Evolutionary conservation across 2,797 vertebrate genomes (phyloP).

Genomic region (Melanotaenia trifasciata): DNA sequence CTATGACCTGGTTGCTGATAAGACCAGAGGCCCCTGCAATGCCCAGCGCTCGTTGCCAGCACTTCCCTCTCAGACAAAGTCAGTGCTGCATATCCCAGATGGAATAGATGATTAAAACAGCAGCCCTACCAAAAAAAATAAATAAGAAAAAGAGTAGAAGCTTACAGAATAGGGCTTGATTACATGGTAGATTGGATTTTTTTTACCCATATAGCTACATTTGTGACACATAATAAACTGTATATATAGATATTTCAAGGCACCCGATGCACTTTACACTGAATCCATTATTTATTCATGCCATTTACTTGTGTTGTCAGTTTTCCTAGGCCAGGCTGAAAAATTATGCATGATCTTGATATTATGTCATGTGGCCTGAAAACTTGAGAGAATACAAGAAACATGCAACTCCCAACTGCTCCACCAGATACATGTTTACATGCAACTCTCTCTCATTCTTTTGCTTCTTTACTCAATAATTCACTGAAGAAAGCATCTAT

Average conservation of each 20-base stretch:
- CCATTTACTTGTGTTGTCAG: too few species aligned
- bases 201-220: conserved; percentile 28
- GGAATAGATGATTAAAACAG: conserved; percentile 72
- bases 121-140: conserved; percentile 19
- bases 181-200: conserved; percentile 19
- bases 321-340: too few species aligned
- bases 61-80: conserved; percentile 71
- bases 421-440: conserved; percentile 44
- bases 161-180: conserved; percentile 52
- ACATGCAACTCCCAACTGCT: conserved; percentile 16
- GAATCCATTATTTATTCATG: too few species aligned
- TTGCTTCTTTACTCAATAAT: conserved; percentile 58
- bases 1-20: conserved; percentile 78
- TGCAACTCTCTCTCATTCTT: conserved; percentile 41
- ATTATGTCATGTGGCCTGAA: too few species aligned
- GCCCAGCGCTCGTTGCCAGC: conserved; percentile 74
- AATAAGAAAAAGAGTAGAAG: conserved; percentile 23
- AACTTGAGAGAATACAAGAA: too few species aligned
- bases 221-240: neutral
- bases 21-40: conserved; percentile 69
- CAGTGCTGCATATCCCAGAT: conserved; percentile 68
- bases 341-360: too few species aligned
- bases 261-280: too few species aligned
- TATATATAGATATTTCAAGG: too few species aligned
- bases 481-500: conserved; percentile 44